Base-by-base conservation (phyloP, 2,888 invertebrate species). In the Oegoconia quadripuncta region DNA sequence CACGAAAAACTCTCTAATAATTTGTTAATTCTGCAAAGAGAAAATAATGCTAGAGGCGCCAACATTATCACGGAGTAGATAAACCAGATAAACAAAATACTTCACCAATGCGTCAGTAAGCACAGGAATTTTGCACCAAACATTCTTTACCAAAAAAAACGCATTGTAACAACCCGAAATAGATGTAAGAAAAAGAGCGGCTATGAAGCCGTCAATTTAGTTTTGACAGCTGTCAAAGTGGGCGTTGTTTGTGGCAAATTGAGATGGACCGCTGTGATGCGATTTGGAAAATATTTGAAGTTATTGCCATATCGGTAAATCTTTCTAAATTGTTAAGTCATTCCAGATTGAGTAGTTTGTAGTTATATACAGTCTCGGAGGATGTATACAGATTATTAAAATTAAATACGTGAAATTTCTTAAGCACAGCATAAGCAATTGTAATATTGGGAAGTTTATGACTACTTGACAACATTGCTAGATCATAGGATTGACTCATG, bases 151-250 rank as follows among this genome's bases (percentile, higher is more conserved):
- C n/a, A 23, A 28, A 42, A 38, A 39, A 42, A 29, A 26, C 9
- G 50, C 55, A 44, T 59, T 52, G 59, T 62, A 51, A 56, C 42
- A 40, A 39, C 34, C 34, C 49, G 29, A 54, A 56, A 42, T 40
- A 41, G 27, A 29, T 26, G 31, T 50, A 58, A 63, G 67, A 63
- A 68, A 52, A 57, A 46, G 56, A 59, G 8, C 1, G 55, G 59
- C 55, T 63, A 76, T 74, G 59, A 48, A 81, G 74, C 58, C 73
- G 77, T 83, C 79, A 74, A 56, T 16, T 36, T 35, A 35, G 73
- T 80, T n/a, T 74, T 81, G 84, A 82, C 83, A 82, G 75, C 76
- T 81, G 83, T 80, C 80, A 77, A 63, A 64, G 63, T 64, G 64
- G 74, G 74, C 74, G 74, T 65, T 49, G 59, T 64, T 66, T 68